Evolutionary conservation across 2,113 vertebrate species (phyloP), one percentile per base, ranked within the genome.

Genomic region (Sceloporus undulatus): DNA sequence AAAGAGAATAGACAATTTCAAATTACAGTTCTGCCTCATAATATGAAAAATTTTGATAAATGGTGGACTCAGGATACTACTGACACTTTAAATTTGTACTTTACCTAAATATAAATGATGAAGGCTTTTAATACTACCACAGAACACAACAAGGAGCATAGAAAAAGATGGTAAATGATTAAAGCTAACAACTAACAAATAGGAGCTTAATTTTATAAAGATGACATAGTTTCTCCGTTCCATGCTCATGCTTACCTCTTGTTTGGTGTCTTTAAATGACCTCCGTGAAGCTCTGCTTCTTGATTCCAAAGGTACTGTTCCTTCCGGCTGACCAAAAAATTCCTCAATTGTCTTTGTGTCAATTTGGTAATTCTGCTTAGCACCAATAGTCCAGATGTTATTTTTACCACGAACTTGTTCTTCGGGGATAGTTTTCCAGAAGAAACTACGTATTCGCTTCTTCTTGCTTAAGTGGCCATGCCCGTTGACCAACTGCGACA

Each of bases 341-440:
- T 99, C 99, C 95, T 99, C 99, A 0, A 99, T 97, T 0, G 98
- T 98, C 95, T 97, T 98, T 0, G 98, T 97, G 4, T 99, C 98
- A 0, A 99, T 99, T 90, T 98, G 98, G 94, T 98, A 99, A 90
- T 98, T 98, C 21, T 98, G 98, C 66, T 97, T 95, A 59, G 98
- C 98, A 4, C 98, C 97, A 94, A 99, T 90, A 0, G 99, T 99
- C 99, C 99, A 99, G 94, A 99, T 99, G 92, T 99, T 99, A 87
- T 96, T 98, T 94, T 98, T 99, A 71, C 98, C 98, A 0, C 98
- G 97, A 11, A 99, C 98, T 92, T 99, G 98, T 92, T 99, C 98
- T 94, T 99, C 99, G 0, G 98, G 99, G 87, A 99, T 99, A 13
- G 98, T 98, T 95, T 99, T 99, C 99, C 99, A 99, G 95, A 98